phyloP scores from a whole-genome alignment of 1,140 invertebrate genomes.

The Diorhabda elongata region DNA sequence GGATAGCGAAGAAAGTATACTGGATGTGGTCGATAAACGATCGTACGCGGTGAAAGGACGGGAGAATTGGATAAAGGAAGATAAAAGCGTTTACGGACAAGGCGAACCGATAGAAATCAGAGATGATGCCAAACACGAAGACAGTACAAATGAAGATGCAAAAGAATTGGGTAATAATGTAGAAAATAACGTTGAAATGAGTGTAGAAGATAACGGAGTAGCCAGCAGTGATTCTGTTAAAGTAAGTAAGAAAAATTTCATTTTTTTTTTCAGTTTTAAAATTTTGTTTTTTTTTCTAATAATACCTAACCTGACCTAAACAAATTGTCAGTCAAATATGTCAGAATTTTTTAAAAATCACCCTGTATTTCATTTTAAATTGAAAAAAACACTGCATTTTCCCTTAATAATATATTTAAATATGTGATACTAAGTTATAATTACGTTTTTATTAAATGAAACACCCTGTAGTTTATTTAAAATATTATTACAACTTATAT shows the following conservation, averaged over 20 bases:
- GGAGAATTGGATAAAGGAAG: not conserved
- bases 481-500: no score
- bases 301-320: no score
- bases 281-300: not conserved
- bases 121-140: not conserved
- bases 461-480: not conserved
- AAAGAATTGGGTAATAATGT: not conserved
- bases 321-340: not conserved
- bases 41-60: not conserved
- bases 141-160: not conserved
- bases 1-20: slow-evolving; percentile 11
- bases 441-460: not conserved
- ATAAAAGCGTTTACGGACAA: not conserved
- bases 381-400: no score
- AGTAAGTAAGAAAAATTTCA: not conserved
- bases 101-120: not conserved
- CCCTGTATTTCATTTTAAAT: not conserved
- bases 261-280: not conserved
- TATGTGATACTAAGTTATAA: no score
- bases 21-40: slow-evolving; percentile 1
- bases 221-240: not conserved
- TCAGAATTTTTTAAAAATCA: not conserved
- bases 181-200: not conserved
- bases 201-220: not conserved
- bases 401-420: no score